phyloP scores from a whole-genome alignment of 2,888 invertebrate genomes.

The Sinopyrophorus schimmeli region DNA sequence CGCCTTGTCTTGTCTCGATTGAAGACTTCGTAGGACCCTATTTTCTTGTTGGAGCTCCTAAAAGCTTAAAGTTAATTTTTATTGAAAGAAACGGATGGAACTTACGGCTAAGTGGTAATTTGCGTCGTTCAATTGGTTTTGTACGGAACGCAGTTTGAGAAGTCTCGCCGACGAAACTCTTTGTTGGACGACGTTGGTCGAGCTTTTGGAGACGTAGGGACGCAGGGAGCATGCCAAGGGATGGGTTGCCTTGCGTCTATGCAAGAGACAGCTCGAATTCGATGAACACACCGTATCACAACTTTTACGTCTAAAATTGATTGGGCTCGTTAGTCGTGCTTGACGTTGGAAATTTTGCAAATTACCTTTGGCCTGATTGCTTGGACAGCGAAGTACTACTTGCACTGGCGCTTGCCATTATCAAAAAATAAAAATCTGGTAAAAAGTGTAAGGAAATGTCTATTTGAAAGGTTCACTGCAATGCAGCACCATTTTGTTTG shows the following conservation, averaged over 20 bases:
- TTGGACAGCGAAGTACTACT: conserved; percentile 29
- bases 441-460: conserved; percentile 24
- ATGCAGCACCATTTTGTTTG: conserved; percentile 51
- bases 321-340: background rate
- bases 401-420: conserved; percentile 38
- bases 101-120: conserved; percentile 75
- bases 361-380: conserved; percentile 15
- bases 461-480: conserved; percentile 41
- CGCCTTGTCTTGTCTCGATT: conserved; percentile 79
- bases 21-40: conserved; percentile 71
- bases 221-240: conserved; percentile 46
- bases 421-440: conserved; percentile 26
- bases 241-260: conserved; percentile 50
- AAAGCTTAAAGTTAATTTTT: conserved; percentile 35
- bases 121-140: conserved; percentile 79
- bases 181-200: conserved; percentile 54
- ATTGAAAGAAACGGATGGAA: too few species aligned
- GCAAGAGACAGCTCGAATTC: conserved; percentile 53
- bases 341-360: background rate
- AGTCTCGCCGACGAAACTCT: conserved; percentile 78
- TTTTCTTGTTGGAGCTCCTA: conserved; percentile 75
- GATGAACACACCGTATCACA: conserved; percentile 53
- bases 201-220: conserved; percentile 24
- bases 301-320: conserved; percentile 47
- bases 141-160: conserved; percentile 72